A percentile compares a stretch with the other conserved stretches of the same genome.
Evolutionary conservation across 2,113 vertebrate species (phyloP).

Genomic region (Heliornis fulica): DNA sequence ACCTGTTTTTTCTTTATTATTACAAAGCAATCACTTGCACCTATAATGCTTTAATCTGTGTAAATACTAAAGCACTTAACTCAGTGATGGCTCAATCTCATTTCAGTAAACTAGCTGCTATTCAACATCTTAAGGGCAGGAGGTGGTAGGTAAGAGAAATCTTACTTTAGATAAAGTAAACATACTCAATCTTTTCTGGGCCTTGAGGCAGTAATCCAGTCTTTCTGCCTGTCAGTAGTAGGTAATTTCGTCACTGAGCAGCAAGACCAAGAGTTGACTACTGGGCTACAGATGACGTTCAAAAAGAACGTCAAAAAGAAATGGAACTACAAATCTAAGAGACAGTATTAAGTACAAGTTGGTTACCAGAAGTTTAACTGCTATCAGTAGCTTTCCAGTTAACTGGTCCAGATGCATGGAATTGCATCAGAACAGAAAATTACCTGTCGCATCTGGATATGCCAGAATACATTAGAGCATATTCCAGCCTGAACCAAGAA

Average conservation of each 20-base stretch:
- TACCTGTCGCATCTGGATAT: background rate
- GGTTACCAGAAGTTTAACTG: background rate
- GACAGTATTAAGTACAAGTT: background rate
- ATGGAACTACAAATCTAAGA: background rate
- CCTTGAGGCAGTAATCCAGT: background rate
- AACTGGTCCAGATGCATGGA: background rate
- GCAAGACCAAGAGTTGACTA: rapidly evolving
- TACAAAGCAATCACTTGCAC: background rate
- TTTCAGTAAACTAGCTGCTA: background rate
- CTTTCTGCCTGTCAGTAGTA: background rate
- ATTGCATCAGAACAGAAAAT: background rate
- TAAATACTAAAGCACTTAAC: background rate
- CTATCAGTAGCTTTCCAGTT: background rate
- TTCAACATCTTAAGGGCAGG: background rate
- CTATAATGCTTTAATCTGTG: background rate
- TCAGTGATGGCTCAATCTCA: background rate
- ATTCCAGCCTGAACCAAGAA: background rate
- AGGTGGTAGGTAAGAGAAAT: background rate
- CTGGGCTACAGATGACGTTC: background rate
- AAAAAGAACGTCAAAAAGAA: background rate
- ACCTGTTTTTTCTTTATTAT: background rate
- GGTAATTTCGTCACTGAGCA: background rate
- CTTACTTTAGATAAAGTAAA: background rate
- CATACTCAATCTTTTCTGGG: background rate
- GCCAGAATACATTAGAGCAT: background rate